Evolutionary conservation across 2,113 vertebrate species (phyloP), one percentile per base, ranked within the genome.

Genomic region (Micronisus gabar): DNA sequence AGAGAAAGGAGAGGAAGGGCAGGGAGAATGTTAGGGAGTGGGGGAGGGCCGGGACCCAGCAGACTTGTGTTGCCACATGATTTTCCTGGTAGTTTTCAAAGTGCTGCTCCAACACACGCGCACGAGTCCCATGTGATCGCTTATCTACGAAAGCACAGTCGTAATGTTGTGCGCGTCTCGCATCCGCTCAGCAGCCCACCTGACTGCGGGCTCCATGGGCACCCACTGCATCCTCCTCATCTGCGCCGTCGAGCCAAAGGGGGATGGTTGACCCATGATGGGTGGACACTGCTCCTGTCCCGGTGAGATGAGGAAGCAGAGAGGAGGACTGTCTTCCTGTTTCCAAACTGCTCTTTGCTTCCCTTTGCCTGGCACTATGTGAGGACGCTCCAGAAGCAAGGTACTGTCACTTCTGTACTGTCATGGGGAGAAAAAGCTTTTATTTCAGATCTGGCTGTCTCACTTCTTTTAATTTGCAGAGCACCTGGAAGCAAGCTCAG

Each of bases 1-100:
- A 43, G 50, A 86, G 75, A 76, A 87, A 73, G 66, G 43, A 88
- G 67, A 80, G 23, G 9, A 85, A 96, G 85, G 62, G 48, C 55
- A 89, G 22, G 5, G 34, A 86, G 81, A 86, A 94, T 53, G 55
- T 88, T 81, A 87, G 36, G 59, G 79, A 90, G 34, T 76, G 20
- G 71, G 68, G 91, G 72, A 91, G 73, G 79, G 18, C 88, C 10
- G 5, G 47, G 36, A 94, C 90, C 73, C 86, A 80, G 75, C 71
- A 88, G 94, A 88, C 90, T 91, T 96, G 70, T 93, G 76, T 74
- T 96, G 96, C 97, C 98, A 97, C 96, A 97, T 97, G 97, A 98
- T 98, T 96, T 97, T 97, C 88, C 92, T 84, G 36, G 91, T 95
- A 97, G 91, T 97, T 98, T 98, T 96, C 95, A 90, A 95, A 96